Conservation (phyloP, 2,888 invertebrate genomes). For the Dynastes maya region DNA sequence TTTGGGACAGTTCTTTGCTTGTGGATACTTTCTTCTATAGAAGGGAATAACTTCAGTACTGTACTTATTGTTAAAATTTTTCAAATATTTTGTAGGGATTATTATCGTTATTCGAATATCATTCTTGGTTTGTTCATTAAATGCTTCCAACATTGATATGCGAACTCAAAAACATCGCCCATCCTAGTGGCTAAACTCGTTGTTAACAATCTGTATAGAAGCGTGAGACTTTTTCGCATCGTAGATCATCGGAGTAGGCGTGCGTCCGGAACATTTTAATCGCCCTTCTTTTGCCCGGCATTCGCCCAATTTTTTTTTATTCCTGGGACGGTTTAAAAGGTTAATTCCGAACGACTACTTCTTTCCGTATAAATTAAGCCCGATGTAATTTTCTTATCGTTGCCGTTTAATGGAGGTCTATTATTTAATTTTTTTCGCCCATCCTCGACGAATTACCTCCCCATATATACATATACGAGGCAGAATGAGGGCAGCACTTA, state of each 20-base stretch:
- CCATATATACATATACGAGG: not conserved
- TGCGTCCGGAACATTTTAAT: conserved; percentile 34
- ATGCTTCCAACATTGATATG: too few species aligned
- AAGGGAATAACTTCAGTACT: too few species aligned
- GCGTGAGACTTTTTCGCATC: conserved; percentile 26
- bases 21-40: too few species aligned
- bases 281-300: conserved; percentile 12
- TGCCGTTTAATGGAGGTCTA: conserved; percentile 19
- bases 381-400: conserved; percentile 37
- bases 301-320: conserved; percentile 35
- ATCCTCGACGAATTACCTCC: conserved; percentile 2
- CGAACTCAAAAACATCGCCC: too few species aligned
- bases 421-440: conserved; percentile 14
- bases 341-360: conserved; percentile 36
- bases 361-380: conserved; percentile 34
- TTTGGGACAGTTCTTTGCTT: too few species aligned
- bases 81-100: too few species aligned
- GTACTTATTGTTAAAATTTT: too few species aligned
- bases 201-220: too few species aligned
- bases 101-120: too few species aligned
- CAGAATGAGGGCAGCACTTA: not conserved
- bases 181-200: too few species aligned
- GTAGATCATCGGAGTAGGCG: conserved; percentile 32
- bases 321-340: conserved; percentile 15
- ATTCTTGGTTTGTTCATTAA: too few species aligned